Conservation (phyloP, 1,140 invertebrate genomes). For the Lanistes nyassanus region DNA sequence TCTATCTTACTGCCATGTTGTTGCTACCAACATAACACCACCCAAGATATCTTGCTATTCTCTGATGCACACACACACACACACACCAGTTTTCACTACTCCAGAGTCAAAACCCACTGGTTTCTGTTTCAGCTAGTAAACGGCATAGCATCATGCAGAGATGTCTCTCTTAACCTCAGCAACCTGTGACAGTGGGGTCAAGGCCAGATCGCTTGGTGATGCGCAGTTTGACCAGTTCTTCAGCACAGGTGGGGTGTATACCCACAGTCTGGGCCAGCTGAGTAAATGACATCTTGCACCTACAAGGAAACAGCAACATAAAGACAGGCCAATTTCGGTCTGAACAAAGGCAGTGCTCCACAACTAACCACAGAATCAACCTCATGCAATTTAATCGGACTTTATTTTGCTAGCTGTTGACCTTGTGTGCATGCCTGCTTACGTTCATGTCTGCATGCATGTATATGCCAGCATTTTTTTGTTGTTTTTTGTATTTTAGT, state of each 20-base stretch:
- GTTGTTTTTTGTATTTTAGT: too few relatives aligned
- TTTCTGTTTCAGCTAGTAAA: not conserved
- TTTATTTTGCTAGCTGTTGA: too few relatives aligned
- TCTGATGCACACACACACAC: not conserved
- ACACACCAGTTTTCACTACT: not conserved
- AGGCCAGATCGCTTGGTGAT: slow-evolving; percentile 72
- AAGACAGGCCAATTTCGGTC: not conserved
- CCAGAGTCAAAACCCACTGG: not conserved
- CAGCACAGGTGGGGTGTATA: slow-evolving; percentile 94
- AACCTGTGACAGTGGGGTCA: slow-evolving; percentile 68
- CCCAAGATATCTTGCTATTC: too few relatives aligned
- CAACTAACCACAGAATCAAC: too few relatives aligned
- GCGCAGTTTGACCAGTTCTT: slow-evolving; percentile 76
- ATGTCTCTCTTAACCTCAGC: slow-evolving; percentile 72
- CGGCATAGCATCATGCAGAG: slow-evolving; percentile 1
- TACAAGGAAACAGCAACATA: slow-evolving; percentile 32
- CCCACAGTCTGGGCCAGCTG: slow-evolving; percentile 88
- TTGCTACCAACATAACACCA: too few relatives aligned
- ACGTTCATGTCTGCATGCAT: too few relatives aligned
- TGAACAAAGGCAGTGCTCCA: not conserved
- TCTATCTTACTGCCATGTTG: too few relatives aligned
- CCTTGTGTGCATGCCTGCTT: too few relatives aligned
- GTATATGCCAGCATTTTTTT: too few relatives aligned
- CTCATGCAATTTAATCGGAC: too few relatives aligned
- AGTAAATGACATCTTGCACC: slow-evolving; percentile 84